A percentile compares a stretch with the other conserved stretches of the same genome.
phyloP scores from a whole-genome alignment of 2,113 vertebrate genomes.

The Conger conger region DNA sequence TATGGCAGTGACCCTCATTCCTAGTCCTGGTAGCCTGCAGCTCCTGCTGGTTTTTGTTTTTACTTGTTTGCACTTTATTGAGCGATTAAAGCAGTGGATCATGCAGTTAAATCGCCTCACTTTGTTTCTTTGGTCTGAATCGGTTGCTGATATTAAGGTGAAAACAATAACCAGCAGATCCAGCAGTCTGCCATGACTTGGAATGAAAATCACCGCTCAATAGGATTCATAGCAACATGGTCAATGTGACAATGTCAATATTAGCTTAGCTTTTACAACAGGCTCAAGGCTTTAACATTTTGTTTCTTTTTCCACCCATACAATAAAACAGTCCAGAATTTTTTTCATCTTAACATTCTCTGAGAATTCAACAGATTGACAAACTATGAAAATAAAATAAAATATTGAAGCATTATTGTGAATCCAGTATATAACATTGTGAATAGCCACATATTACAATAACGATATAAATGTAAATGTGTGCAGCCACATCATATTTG shows the following conservation, averaged over 20 bases:
- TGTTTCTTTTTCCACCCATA: neutral
- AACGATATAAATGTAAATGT: neutral
- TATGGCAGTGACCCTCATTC: too few species aligned
- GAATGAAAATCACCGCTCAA: too few species aligned
- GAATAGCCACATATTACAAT: conserved; percentile 3
- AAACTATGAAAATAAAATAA: neutral
- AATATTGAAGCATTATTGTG: neutral
- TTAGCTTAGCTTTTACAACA: neutral
- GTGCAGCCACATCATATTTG: neutral
- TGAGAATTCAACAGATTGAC: neutral
- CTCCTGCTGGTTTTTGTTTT: too few species aligned
- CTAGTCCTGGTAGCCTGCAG: too few species aligned
- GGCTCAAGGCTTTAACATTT: neutral
- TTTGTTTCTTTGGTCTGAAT: too few species aligned
- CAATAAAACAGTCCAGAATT: neutral
- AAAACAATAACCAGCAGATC: too few species aligned
- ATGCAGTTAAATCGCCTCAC: too few species aligned
- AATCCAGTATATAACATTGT: neutral
- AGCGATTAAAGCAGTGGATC: too few species aligned
- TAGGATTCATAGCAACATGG: neutral
- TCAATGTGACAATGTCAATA: neutral
- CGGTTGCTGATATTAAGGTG: too few species aligned
- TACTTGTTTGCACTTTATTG: too few species aligned
- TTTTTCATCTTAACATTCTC: neutral
- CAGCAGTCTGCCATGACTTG: too few species aligned